Conservation (phyloP, 2,797 vertebrate genomes). For the Sebastes taczanowskii region DNA sequence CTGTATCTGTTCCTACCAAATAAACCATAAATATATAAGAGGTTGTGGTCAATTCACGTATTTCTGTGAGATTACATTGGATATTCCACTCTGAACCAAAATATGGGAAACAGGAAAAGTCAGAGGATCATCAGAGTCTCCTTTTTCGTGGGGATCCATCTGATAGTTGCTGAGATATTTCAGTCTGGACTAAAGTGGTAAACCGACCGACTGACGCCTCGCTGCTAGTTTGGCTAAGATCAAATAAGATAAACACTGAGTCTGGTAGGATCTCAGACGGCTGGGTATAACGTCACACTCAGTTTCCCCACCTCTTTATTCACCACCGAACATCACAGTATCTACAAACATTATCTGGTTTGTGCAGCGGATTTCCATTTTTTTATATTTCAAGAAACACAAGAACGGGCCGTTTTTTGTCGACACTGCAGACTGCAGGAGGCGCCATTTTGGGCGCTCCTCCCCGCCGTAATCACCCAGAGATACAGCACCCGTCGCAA, state of each 20-base stretch:
- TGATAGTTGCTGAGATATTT: background rate
- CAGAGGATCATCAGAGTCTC: background rate
- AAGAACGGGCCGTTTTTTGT: background rate
- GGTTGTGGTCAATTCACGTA: background rate
- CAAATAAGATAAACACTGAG: background rate
- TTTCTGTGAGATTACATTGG: background rate
- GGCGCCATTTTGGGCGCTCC: slow-evolving; percentile 13
- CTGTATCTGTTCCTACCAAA: no score
- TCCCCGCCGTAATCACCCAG: background rate
- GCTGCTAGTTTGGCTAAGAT: no score
- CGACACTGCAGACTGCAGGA: slow-evolving; percentile 8
- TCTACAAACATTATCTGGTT: background rate
- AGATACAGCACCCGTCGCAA: background rate
- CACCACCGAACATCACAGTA: background rate
- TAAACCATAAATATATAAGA: background rate
- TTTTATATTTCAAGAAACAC: background rate
- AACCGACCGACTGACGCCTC: no score
- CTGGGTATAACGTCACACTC: background rate
- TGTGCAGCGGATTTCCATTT: background rate
- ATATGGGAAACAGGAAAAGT: no score
- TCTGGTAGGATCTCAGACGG: background rate
- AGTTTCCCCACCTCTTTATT: background rate
- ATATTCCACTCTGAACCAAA: no score
- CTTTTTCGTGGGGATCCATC: background rate
- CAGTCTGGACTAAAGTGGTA: background rate